A percentile compares a stretch with the other conserved stretches of the same genome.
Evolutionary conservation across 2,113 vertebrate genomes (phyloP).

Genomic region (Perca fluviatilis): DNA sequence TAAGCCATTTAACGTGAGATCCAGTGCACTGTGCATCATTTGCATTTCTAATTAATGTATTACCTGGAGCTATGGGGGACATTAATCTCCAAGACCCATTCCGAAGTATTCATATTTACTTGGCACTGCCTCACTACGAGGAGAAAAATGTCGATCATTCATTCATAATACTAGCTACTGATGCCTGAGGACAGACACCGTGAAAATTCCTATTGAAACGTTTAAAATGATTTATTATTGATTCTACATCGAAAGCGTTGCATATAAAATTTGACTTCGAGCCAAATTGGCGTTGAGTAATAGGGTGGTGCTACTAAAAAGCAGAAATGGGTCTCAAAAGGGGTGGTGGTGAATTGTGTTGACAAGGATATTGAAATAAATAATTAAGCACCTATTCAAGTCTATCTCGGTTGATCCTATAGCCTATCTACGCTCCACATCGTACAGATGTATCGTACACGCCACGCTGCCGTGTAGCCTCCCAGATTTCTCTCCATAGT

Average conservation of each 20-base stretch:
- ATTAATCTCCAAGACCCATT: conserved; percentile 10
- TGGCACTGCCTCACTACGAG: conserved; percentile 29
- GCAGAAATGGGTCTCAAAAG: conserved; percentile 34
- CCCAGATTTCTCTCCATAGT: conserved; percentile 34
- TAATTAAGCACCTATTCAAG: conserved; percentile 79
- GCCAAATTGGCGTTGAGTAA: conserved; percentile 28
- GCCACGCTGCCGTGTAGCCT: conserved; percentile 41
- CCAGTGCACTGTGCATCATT: conserved; percentile 41
- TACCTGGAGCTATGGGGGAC: conserved; percentile 8
- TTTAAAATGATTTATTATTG: conserved; percentile 36
- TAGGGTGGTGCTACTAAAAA: conserved; percentile 30
- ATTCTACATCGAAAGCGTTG: conserved; percentile 42
- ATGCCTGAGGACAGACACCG: conserved; percentile 53
- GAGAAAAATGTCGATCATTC: conserved; percentile 48
- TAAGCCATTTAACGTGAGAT: conserved; percentile 41
- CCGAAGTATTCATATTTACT: conserved; percentile 22
- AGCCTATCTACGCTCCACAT: conserved; percentile 47
- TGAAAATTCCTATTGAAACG: conserved; percentile 49
- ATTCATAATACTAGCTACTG: conserved; percentile 57
- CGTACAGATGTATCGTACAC: conserved; percentile 39
- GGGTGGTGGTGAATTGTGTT: conserved; percentile 64
- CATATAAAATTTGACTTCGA: conserved; percentile 40
- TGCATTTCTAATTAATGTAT: conserved; percentile 51
- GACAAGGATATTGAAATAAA: conserved; percentile 82
- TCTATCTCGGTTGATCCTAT: conserved; percentile 61